Base-by-base conservation (phyloP, 2,797 vertebrate genomes). In the Carapus acus region DNA sequence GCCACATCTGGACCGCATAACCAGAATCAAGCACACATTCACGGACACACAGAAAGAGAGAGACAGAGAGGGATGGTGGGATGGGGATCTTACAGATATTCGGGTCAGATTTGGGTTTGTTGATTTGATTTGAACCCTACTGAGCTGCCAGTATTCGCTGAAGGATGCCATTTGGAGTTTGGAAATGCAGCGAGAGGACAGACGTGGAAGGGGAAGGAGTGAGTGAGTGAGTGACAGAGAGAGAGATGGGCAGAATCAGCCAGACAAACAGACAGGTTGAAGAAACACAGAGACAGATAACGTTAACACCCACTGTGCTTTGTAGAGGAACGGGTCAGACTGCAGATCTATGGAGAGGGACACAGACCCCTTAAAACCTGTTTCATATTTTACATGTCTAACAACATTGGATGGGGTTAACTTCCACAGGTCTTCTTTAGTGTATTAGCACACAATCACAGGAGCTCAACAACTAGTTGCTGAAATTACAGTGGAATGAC, bases 141-240 rank as follows among this genome's bases (percentile, higher is more conserved):
- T 37, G 15, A 53, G 41, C 34, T 45, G n/a, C 22, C 54, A 41
- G 52, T 47, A 47, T 69, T 27, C 51, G 57, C 59, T 9, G 11
- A 49, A 67, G 70, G 58, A 58, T 8, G 8, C 71, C 71, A 80
- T 76, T 72, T 81, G 75, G 75, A 67, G 29, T 54, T 56, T 66
- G 54, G 59, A 51, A 69, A 13, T 13, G 31, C 27, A 47, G 22
- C 31, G 19, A 14, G 37, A 11, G 42, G 46, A 47, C 18, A 58
- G 48, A 15, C 38, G 29, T 27, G 24, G 60, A 57, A 36, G 18
- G 34, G 22, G 34, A 54, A n/a, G 23, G 40, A 38, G 37, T 54
- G 59, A n/a, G 33, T 57, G 29, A 14, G 51, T 39, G 54, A 51
- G 58, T 52, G 54, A 49, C 22, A 48, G 36, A 18, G 20, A 46